Evolutionary conservation across 1,140 invertebrate species (phyloP).

Genomic region (Drosophila leontia): DNA sequence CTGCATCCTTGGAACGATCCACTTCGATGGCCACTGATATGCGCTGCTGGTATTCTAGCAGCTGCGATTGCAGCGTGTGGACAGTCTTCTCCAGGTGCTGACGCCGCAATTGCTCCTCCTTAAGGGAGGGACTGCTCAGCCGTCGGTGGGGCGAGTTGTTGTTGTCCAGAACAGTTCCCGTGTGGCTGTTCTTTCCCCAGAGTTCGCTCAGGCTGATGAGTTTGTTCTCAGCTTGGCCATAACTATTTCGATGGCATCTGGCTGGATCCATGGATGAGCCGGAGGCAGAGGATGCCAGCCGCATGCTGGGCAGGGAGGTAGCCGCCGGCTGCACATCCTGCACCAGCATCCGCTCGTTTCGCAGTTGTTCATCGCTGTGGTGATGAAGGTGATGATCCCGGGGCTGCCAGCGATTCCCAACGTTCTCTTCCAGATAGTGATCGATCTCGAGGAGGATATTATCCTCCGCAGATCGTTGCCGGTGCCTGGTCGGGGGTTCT

Average conservation of each 20-base stretch:
- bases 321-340: constrained; percentile 39
- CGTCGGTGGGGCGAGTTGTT: constrained; percentile 12
- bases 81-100: constrained; percentile 92
- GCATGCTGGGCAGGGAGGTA: constrained; percentile 65
- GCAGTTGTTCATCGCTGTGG: constrained; percentile 64
- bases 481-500: constrained; percentile 2
- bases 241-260: constrained; percentile 9
- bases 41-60: constrained; percentile 91
- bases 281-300: constrained; percentile 34
- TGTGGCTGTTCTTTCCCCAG: constrained; percentile 85
- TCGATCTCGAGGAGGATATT: constrained; percentile 77
- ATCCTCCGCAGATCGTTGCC: constrained; percentile 32
- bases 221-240: constrained; percentile 37
- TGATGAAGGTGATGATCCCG: constrained; percentile 44
- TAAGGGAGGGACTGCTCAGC: constrained; percentile 81
- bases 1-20: constrained; percentile 90
- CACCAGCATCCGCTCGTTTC: constrained; percentile 12
- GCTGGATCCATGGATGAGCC: constrained; percentile 20
- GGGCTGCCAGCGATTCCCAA: constrained; percentile 34
- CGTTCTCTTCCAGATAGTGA: constrained; percentile 62
- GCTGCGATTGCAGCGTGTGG: constrained; percentile 89
- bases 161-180: constrained; percentile 51
- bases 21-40: constrained; percentile 91
- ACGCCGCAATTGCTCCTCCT: constrained; percentile 90
- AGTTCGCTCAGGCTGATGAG: constrained; percentile 86